These are phyloP conservation scores for Idaea dimidiata DNA, from an alignment of 2,888 invertebrate genomes.

Conservation along the genomic window DNA sequence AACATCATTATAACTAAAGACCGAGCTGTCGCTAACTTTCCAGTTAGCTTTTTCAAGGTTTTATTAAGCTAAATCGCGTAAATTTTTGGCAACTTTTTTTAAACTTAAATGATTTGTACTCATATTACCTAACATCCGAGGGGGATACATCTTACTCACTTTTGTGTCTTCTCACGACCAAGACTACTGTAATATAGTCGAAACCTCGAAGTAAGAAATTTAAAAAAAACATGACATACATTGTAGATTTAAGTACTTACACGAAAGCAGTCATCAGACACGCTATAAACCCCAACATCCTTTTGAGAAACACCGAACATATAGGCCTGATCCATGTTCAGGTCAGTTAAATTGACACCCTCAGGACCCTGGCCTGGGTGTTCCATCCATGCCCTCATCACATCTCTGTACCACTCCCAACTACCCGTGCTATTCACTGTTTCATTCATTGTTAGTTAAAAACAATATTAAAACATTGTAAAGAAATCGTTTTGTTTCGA, in stretches of 20 bases:
- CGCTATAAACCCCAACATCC: conserved; percentile 81
- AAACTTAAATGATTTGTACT: too few species aligned
- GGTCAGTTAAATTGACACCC: conserved; percentile 77
- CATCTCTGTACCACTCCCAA: conserved; percentile 68
- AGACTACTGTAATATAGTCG: too few species aligned
- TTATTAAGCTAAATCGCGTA: too few species aligned
- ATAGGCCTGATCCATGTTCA: conserved; percentile 86
- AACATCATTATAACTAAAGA: too few species aligned
- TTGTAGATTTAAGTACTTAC: conserved; percentile 65
- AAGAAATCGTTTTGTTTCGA: neutral
- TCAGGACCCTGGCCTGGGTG: conserved; percentile 76
- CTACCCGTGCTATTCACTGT: conserved; percentile 47
- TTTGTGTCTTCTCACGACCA: too few species aligned
- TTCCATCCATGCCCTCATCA: conserved; percentile 80
- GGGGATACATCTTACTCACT: too few species aligned
- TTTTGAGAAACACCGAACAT: conserved; percentile 62
- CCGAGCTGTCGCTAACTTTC: too few species aligned
- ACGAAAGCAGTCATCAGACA: conserved; percentile 86
- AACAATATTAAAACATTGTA: neutral
- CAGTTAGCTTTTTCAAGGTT: too few species aligned
- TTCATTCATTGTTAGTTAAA: conserved; percentile 52
- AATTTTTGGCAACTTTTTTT: too few species aligned
- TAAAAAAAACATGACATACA: conserved; percentile 4
- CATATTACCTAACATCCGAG: too few species aligned
- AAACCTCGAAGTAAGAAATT: too few species aligned